Evolutionary conservation across 2,113 vertebrate genomes (phyloP).

Genomic region (Capra hircus): DNA sequence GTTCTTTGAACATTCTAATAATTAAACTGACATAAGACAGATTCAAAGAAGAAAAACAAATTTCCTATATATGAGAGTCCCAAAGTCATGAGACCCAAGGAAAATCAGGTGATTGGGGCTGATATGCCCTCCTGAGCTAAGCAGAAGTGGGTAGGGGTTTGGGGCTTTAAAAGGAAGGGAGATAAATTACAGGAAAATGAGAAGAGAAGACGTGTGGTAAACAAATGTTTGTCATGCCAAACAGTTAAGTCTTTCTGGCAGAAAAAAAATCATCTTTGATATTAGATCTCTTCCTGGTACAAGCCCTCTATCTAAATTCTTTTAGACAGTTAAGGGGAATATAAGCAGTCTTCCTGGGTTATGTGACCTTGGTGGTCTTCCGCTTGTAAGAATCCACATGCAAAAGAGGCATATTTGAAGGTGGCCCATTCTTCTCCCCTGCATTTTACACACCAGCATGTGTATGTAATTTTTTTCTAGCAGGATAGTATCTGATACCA

Average conservation of each 20-base stretch:
- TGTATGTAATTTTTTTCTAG: background rate
- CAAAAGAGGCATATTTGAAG: background rate
- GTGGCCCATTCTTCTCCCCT: background rate
- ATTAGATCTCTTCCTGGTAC: background rate
- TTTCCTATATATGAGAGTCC: background rate
- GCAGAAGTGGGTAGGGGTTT: background rate
- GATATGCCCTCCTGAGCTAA: background rate
- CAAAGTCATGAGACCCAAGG: background rate
- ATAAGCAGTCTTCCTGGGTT: background rate
- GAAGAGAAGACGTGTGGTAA: background rate
- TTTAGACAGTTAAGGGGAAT: background rate
- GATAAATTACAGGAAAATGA: background rate
- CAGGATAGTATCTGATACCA: background rate
- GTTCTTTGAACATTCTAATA: background rate
- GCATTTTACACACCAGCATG: background rate
- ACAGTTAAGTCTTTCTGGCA: background rate
- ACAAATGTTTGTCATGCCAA: background rate
- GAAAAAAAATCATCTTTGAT: background rate
- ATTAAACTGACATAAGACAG: background rate
- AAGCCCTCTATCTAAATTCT: background rate
- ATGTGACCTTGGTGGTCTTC: background rate
- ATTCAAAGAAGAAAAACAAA: background rate
- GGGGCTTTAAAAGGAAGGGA: background rate
- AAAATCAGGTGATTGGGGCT: background rate
- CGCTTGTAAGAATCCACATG: background rate